Percentiles rank a stretch among this genome's conserved stretches.
phyloP scores from a whole-genome alignment of 2,113 vertebrate species.

The Istiophorus platypterus region DNA sequence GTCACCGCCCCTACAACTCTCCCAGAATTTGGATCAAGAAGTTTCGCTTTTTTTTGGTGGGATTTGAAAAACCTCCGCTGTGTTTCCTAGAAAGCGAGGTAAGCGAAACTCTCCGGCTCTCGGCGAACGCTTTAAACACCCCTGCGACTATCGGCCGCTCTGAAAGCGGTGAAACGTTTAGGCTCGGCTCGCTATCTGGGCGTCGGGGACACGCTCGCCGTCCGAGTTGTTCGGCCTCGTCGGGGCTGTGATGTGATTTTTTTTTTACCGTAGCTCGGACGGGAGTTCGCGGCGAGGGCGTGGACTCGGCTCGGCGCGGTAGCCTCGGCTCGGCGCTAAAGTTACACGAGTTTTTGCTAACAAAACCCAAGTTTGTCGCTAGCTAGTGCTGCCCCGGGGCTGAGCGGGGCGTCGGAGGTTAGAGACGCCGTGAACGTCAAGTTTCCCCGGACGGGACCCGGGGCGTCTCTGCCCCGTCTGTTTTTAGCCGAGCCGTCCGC shows the following conservation, averaged over 20 bases:
- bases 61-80: conserved; percentile 79
- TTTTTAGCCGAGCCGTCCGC: conserved; percentile 55
- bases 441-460: conserved; percentile 24
- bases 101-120: conserved; percentile 62
- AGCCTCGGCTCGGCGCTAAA: conserved; percentile 41
- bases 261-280: conserved; percentile 65
- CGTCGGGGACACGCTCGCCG: conserved; percentile 16
- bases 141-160: neutral
- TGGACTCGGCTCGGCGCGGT: conserved; percentile 74
- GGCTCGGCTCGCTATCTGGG: no score
- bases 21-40: conserved; percentile 84
- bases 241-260: conserved; percentile 47
- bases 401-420: conserved; percentile 8
- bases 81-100: conserved; percentile 85
- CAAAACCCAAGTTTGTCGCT: conserved; percentile 55
- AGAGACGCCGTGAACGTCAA: conserved; percentile 19
- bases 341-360: conserved; percentile 45
- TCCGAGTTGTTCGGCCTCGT: conserved; percentile 67
- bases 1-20: conserved; percentile 86
- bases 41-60: conserved; percentile 84
- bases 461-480: conserved; percentile 60
- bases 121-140: neutral
- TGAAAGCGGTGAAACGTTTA: neutral
- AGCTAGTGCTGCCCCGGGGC: conserved; percentile 1
- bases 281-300: conserved; percentile 79